Evolutionary conservation across 1,140 invertebrate genomes (phyloP).

Genomic region (Gryon sp.): DNA sequence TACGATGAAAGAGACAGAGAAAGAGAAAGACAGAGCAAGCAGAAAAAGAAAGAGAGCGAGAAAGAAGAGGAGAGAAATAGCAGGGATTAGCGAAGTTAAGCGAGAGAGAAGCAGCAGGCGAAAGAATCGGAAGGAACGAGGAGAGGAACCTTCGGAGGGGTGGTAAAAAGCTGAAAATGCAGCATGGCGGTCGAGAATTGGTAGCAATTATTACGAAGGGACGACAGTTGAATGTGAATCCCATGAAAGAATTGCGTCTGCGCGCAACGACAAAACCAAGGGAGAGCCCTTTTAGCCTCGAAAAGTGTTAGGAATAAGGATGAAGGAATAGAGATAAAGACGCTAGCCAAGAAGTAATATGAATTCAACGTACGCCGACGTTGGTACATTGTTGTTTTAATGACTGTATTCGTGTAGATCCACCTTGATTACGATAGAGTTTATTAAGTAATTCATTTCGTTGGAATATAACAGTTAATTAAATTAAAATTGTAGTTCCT

Average conservation of each 20-base stretch:
- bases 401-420: slow-evolving; percentile 50
- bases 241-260: slow-evolving; percentile 56
- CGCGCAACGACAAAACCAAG: slow-evolving; percentile 33
- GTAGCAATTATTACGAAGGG: slow-evolving; percentile 77
- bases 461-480: slow-evolving; percentile 41
- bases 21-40: not conserved
- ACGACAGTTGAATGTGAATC: slow-evolving; percentile 71
- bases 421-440: slow-evolving; percentile 25
- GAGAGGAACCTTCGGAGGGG: slow-evolving; percentile 44
- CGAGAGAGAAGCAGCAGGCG: slow-evolving; percentile 36
- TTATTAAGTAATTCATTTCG: slow-evolving; percentile 58
- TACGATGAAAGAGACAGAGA: not conserved
- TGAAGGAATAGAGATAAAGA: slow-evolving; percentile 44
- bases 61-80: not conserved
- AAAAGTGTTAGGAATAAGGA: slow-evolving; percentile 45
- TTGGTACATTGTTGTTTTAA: slow-evolving; percentile 46
- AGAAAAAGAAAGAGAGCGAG: no score
- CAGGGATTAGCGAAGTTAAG: no score
- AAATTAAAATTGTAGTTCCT: slow-evolving; percentile 47
- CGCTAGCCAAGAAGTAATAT: slow-evolving; percentile 33
- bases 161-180: slow-evolving; percentile 77
- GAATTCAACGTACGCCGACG: slow-evolving; percentile 34
- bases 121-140: slow-evolving; percentile 31
- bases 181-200: slow-evolving; percentile 77
- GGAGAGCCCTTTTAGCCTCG: slow-evolving; percentile 22